Conservation (phyloP, 2,797 vertebrate species). For the Brachymystax lenok region DNA sequence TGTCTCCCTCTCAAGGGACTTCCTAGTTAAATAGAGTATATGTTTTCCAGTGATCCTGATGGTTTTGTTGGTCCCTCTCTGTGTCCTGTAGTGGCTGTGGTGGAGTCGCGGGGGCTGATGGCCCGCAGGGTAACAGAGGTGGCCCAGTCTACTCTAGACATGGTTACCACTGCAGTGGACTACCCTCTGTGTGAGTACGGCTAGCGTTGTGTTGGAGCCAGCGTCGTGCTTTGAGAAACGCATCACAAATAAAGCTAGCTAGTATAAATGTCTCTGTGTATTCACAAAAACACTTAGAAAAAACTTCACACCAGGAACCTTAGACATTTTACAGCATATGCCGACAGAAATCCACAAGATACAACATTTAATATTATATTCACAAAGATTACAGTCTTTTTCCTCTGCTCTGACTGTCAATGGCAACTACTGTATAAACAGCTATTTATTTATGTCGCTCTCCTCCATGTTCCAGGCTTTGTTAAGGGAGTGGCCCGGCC, state of each 20-base stretch:
- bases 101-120: constrained; percentile 75
- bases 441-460: background rate
- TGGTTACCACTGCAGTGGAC: constrained; percentile 79
- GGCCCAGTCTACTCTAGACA: constrained; percentile 81
- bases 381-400: too few species aligned
- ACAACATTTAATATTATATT: too few species aligned
- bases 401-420: too few species aligned
- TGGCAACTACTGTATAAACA: too few species aligned
- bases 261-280: background rate
- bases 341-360: background rate
- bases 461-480: constrained; percentile 62
- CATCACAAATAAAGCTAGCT: background rate
- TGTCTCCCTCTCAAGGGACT: too few species aligned
- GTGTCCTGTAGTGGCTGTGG: constrained; percentile 58
- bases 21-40: too few species aligned
- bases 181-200: constrained; percentile 81
- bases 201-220: background rate
- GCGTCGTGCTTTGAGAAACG: background rate
- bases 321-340: background rate
- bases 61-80: background rate
- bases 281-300: background rate
- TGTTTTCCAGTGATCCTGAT: background rate
- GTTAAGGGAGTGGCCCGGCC: constrained; percentile 82
- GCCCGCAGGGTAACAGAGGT: constrained; percentile 82
- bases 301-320: background rate